Evolutionary conservation across 2,797 vertebrate genomes (phyloP), one percentile per base, ranked within the genome.

Genomic region (Salmo trutta): DNA sequence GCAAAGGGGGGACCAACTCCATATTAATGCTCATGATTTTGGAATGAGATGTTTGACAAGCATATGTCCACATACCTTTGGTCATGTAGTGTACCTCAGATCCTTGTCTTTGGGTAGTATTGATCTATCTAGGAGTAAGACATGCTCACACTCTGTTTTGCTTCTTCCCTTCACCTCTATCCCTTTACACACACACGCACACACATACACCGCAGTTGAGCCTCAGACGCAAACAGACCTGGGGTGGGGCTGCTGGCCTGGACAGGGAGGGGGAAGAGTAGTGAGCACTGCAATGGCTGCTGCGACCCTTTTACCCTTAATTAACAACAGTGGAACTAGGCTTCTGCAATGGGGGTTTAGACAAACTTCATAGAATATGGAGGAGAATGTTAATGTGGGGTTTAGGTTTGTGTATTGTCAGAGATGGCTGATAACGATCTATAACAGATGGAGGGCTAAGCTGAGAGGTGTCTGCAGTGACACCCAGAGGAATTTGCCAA

Each of bases 211-310:
- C 12, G 71, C 47, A 51, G 24, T 33, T 72, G 71, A 51, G 71
- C 62, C 29, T 76, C 66, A 75, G n/a, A 75, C 5, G 52, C 75
- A 82, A 85, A 74, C 74, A 83, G 53, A 78, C 66, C 4, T 15
- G 21, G 85, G 88, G 84, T 31, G 89, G 81, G 87, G 88, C 83
- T 74, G 77, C 59, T 36, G 29, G 85, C 71, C 77, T 75, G 77
- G 75, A 74, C 66, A 1, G 52, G 7, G 15, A 36, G 59, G 33
- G 66, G 62, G 8, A 59, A 14, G 24, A 70, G 36, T 56, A 52
- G 56, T 33, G 47, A 83, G 52, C 47, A 77, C 81, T 27, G 78
- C 80, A 85, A 82, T 59, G 73, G 68, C 76, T 82, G 77, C 76
- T 82, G 78, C 75, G 72, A 24, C 56, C 68, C 33, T n/a, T 53